Base-by-base conservation (phyloP, 2,888 invertebrate species). In the Tenthredo mesomela region DNA sequence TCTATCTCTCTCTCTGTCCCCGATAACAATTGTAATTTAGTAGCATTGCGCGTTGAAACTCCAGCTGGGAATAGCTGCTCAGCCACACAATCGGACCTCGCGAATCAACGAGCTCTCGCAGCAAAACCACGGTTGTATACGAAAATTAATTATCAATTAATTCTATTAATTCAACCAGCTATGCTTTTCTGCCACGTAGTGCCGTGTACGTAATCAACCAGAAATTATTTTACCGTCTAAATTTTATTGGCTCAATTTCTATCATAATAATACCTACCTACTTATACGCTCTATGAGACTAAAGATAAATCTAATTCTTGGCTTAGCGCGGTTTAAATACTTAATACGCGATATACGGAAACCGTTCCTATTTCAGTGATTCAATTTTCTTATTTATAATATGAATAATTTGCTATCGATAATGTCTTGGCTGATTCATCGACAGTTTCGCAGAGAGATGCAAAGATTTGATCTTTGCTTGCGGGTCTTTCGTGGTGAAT, bases 1-100 rank as follows among this genome's bases (percentile, higher is more conserved):
- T 58, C 82, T 47, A 58, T 78, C 73, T 84, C 67, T 73, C 84
- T 43, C 73, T 65, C 54, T 10, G 54, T 25, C 37, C 61, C 43
- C 82, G 82, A 82, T 82, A 82, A 82, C 82, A 47, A 82, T 54
- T 67, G 82, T 82, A 67, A 82, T 82, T 82, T 67, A 80, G 61
- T 80, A 58, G 78, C 61, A 50, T 65, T 37, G n/a, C 77, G 80
- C 40, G 54, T 61, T 61, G 80, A 80, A 80, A 82, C 47, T 82
- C 82, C 82, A 70, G 67, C 29, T 67, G 82, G 67, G 80, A 80
- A 80, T 80, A 80, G 12, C 58, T 33, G 80, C 50, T 50, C 73
- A 18, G 40, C 43, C 43, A 29, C 50, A 58, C 58, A 80, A 80
- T 80, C 80, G 61, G 50, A 58, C 58, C 58, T 61, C 80, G 37